phyloP scores from a whole-genome alignment of 2,113 vertebrate genomes.

The Solea senegalensis region DNA sequence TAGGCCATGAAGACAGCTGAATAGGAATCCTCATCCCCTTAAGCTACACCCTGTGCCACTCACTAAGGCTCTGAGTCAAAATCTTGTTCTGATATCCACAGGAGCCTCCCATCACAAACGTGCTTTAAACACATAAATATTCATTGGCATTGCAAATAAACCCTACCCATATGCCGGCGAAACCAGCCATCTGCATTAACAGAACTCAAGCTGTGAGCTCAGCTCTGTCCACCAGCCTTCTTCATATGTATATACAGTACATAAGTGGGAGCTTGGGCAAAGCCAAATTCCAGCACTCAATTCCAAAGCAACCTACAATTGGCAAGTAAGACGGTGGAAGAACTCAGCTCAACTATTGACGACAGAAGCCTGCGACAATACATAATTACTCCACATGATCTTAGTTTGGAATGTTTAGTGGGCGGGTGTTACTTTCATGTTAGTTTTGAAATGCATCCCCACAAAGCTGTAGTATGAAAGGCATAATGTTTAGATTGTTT shows the following conservation, averaged over 20 bases:
- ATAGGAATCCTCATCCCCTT: slow-evolving; percentile 57
- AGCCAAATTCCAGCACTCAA: slow-evolving; percentile 70
- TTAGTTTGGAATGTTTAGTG: slow-evolving; percentile 61
- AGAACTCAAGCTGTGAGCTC: slow-evolving; percentile 74
- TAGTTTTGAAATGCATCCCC: slow-evolving; percentile 45
- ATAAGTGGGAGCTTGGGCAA: slow-evolving; percentile 58
- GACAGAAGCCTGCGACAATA: slow-evolving; percentile 55
- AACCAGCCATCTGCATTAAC: slow-evolving; percentile 80
- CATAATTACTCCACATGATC: slow-evolving; percentile 64
- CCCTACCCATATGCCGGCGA: slow-evolving; percentile 61
- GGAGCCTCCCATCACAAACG: slow-evolving; percentile 71
- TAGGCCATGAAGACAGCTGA: slow-evolving; percentile 63
- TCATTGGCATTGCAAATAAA: slow-evolving; percentile 75
- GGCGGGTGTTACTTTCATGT: slow-evolving; percentile 58
- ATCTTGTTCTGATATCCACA: slow-evolving; percentile 57
- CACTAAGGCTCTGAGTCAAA: slow-evolving; percentile 58
- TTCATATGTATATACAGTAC: slow-evolving; percentile 47
- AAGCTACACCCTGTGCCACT: slow-evolving; percentile 60
- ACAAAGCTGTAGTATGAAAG: slow-evolving; percentile 29
- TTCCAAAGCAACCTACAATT: slow-evolving; percentile 80
- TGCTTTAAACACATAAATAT: slow-evolving; percentile 81
- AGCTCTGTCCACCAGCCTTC: slow-evolving; percentile 69
- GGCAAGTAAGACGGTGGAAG: slow-evolving; percentile 72
- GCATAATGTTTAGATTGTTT: slow-evolving; percentile 4
- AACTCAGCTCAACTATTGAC: slow-evolving; percentile 60